Percentiles rank a stretch among this genome's conserved stretches.
phyloP scores from a whole-genome alignment of 2,888 invertebrate genomes.

The Phyto melanocephala region DNA sequence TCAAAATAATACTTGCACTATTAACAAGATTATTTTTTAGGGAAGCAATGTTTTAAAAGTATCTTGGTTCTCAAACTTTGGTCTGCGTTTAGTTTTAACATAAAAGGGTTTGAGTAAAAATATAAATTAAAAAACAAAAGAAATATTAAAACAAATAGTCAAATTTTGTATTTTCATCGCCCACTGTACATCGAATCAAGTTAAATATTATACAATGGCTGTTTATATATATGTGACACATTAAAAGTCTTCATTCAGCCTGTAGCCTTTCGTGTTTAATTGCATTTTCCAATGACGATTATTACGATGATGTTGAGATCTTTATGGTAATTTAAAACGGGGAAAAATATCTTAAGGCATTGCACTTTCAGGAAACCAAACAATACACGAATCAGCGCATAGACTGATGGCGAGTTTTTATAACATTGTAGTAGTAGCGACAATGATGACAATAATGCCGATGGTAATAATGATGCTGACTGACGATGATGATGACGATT shows the following conservation, averaged over 20 bases:
- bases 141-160: too few species aligned
- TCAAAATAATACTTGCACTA: too few species aligned
- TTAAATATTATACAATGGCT: conserved; percentile 6
- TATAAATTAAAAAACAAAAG: too few species aligned
- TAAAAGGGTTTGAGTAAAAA: too few species aligned
- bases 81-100: too few species aligned
- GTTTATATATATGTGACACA: conserved; percentile 40
- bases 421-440: background rate
- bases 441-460: conserved; percentile 1
- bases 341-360: conserved; percentile 61
- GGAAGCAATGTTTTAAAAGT: too few species aligned
- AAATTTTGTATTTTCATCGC: background rate
- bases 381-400: conserved; percentile 41
- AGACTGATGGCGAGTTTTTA: conserved; percentile 19
- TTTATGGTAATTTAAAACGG: conserved; percentile 59
- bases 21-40: too few species aligned
- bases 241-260: conserved; percentile 65
- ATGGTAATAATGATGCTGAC: background rate
- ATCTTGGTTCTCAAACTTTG: too few species aligned
- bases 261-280: conserved; percentile 74
- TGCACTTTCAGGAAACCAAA: conserved; percentile 57
- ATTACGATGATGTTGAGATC: conserved; percentile 35
- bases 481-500: background rate
- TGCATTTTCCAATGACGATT: conserved; percentile 75
- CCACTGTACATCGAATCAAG: conserved; percentile 31